Evolutionary conservation across 2,888 invertebrate species (phyloP).

Genomic region (Cheilosia scutellata): DNA sequence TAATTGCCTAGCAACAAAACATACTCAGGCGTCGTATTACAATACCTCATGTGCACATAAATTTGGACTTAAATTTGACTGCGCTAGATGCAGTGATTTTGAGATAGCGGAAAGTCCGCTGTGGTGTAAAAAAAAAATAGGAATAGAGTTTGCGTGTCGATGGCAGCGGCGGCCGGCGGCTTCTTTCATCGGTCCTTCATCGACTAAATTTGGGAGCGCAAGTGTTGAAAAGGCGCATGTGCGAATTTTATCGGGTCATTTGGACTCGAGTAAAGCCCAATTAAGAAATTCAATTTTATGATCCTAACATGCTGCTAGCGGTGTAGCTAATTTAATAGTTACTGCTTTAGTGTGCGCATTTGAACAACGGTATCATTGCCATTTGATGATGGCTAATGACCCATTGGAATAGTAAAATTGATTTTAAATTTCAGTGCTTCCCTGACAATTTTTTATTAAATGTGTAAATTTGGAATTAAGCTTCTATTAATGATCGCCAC

Average conservation of each 20-base stretch:
- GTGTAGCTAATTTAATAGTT: constrained; percentile 24
- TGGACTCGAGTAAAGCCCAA: constrained; percentile 41
- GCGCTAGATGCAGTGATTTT: constrained; percentile 43
- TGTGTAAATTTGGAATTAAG: no score
- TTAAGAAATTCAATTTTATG: constrained; percentile 68
- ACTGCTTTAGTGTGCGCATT: background rate
- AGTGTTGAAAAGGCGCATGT: constrained; percentile 21
- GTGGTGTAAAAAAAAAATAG: background rate
- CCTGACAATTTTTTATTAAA: no score
- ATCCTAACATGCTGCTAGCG: constrained; percentile 14
- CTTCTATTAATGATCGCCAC: no score
- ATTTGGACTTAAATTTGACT: constrained; percentile 41
- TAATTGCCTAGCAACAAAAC: constrained; percentile 46
- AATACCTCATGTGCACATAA: constrained; percentile 39
- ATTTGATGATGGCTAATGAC: no score
- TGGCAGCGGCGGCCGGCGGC: constrained; percentile 35
- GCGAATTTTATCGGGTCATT: constrained; percentile 56
- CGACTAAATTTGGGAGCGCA: constrained; percentile 32
- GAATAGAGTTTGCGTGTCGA: constrained; percentile 30
- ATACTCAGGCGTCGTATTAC: constrained; percentile 21
- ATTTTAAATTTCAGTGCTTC: no score
- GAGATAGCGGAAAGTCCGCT: constrained; percentile 41
- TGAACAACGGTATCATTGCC: no score
- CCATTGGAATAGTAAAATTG: no score
- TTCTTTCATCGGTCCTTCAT: constrained; percentile 56